Base-by-base conservation (phyloP, 2,888 invertebrate genomes). In the Pristionchus maxplancki region DNA sequence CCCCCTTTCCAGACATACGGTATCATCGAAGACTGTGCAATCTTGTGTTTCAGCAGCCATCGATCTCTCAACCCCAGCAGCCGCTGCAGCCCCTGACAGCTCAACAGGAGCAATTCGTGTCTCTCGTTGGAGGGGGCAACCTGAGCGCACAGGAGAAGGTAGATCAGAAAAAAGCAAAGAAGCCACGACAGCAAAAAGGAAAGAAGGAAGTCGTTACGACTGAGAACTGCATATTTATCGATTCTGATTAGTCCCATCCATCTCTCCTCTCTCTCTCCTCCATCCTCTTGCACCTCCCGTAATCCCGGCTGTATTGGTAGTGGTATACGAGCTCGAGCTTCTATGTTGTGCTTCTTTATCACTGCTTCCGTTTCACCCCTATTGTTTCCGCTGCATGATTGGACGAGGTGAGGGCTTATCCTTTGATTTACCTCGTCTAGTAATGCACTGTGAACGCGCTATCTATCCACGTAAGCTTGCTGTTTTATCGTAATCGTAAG, bases 311-410 rank as follows among this genome's bases (percentile, higher is more conserved):
- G 37, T 71, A 31, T 67, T 67, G 40, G 44, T 78, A 44, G 78
- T 78, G 44, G 40, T 78, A n/a, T n/a, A n/a, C n/a, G n/a, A 48
- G 44, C 78, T 78, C n/a, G 44, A 78, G 17, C 44, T 28, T 44
- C 24, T 74, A 31, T 78, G 78, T 78, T 78, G 78, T 78, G 78
- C 78, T 78, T 78, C 37, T 74, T 11, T 37, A 15, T 71, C 71
- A 71, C 71, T 40, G 71, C 37, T 40, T 37, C 37, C 17, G 6
- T 64, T 64, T 64, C 31, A 64, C 31, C 67, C 34, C 67, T 37
- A 74, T 78, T 48, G 44, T 78, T 78, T 78, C 40, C 3, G 48
- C 28, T 78, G 44, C 44, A 78, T 78, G 44, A 48, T 17, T 78
- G 48, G 78, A 78, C 28, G 78, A 78, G 44, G 28, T 5, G 15